Base-by-base conservation (phyloP, 1,140 invertebrate species). In the Habropoda laboriosa region DNA sequence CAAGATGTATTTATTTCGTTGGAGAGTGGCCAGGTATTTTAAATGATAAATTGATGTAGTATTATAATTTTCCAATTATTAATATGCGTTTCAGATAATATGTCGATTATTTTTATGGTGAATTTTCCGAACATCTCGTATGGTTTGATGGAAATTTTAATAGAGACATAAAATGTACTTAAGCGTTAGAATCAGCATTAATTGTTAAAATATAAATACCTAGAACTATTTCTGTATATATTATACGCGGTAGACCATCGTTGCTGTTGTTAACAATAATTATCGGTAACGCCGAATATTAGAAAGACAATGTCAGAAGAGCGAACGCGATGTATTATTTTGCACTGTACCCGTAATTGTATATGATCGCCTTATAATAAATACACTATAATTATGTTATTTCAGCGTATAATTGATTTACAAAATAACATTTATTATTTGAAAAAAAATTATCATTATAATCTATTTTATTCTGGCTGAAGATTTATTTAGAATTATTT, bases 321-420 rank as follows among this genome's bases (percentile, higher is more conserved):
- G 30, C 30, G 45, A 79, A 40, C 47, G n/a, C 35, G 45, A 71
- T 58, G 60, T 76, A 67, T 71, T 40, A 45, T 35, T 85, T 79
- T 58, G 71, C 72, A 76, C 70, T 86, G 77, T 81, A 87, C 40
- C n/a, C 51, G 81, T 83, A 77, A 85, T 86, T 90, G 87, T 89
- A 89, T 76, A 90, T 89, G 88, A 73, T 85, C 84, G 82, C 83
- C 83, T 88, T 75, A 73, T 76, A 88, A 85, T 81, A 83, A 90
- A 89, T 83, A 89, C 67, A 83, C 83, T 85, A 80, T 71, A 73
- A 82, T 88, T 75, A 87, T 73, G 81, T 86, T 85, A 71, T 38
- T 47, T 58, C 12, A 45, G 38, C 45, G 30, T 40, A 38, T n/a
- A 12, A 27, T 27, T 64, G 7, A 42, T 64, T 42, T 27, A 6